Evolutionary conservation across 1,140 invertebrate species (phyloP).

Genomic region (Formica selysi): DNA sequence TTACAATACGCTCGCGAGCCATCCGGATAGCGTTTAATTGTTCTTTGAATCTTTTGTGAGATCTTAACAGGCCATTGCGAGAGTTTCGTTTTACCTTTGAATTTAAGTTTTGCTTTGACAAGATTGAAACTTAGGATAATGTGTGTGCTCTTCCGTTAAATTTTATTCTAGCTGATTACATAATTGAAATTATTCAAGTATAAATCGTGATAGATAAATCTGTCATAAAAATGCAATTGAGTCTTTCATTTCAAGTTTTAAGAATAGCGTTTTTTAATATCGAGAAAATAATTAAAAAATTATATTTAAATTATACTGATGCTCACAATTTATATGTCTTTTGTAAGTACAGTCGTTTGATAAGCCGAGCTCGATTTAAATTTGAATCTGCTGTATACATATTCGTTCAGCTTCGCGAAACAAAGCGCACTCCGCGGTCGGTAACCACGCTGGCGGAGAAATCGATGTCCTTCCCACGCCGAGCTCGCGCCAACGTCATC

Average conservation of each 20-base stretch:
- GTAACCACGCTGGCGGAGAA: conserved; percentile 21
- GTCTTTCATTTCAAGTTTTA: too few species aligned
- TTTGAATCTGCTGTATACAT: background rate
- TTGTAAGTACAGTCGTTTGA: background rate
- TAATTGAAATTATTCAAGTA: conserved; percentile 1
- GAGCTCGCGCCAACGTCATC: conserved; percentile 66
- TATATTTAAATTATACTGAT: background rate
- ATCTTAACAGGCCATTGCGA: conserved; percentile 29
- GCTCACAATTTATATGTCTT: background rate
- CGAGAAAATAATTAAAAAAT: background rate
- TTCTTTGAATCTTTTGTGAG: conserved; percentile 24
- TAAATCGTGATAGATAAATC: background rate
- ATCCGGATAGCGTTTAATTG: conserved; percentile 22
- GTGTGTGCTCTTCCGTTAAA: background rate
- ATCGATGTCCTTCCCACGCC: conserved; percentile 56
- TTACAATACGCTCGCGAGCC: conserved; percentile 15
- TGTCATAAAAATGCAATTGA: too few species aligned
- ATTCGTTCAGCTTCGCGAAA: background rate
- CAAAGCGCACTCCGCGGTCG: conserved; percentile 18
- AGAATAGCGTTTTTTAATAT: too few species aligned
- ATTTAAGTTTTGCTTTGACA: background rate
- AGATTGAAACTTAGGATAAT: background rate
- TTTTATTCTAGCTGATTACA: background rate
- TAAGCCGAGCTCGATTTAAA: background rate
- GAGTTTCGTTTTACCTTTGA: background rate